A percentile compares a stretch with the other conserved stretches of the same genome.
These are phyloP conservation scores for Myioborus miniatus DNA, from an alignment of 2,797 vertebrate genomes.

Conservation along the genomic window DNA sequence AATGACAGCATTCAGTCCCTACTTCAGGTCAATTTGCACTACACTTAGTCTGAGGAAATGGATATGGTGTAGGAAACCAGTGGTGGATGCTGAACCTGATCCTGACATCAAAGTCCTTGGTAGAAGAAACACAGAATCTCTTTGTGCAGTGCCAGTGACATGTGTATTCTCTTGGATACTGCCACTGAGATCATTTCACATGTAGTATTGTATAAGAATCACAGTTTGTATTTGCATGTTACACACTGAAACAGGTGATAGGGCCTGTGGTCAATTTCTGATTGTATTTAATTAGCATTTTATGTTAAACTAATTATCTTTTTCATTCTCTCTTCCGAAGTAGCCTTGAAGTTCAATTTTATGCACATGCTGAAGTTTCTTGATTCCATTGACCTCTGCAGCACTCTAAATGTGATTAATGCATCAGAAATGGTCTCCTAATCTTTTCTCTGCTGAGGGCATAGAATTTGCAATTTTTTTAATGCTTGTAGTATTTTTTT, in stretches of 20 bases:
- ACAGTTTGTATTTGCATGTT: neutral
- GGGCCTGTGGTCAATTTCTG: neutral
- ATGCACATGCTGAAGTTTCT: neutral
- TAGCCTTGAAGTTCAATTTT: neutral
- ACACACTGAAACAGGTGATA: neutral
- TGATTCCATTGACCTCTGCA: neutral
- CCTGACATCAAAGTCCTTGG: neutral
- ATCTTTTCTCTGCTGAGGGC: neutral
- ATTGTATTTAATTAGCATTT: neutral
- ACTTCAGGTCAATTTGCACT: neutral
- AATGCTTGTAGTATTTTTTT: neutral
- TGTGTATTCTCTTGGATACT: rapidly evolving
- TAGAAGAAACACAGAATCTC: neutral
- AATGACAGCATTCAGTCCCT: neutral
- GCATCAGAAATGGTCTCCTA: neutral
- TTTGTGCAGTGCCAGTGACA: neutral
- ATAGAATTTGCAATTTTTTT: neutral
- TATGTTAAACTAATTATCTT: neutral
- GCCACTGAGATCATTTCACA: neutral
- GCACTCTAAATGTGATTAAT: neutral
- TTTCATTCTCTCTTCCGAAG: neutral
- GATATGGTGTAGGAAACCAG: neutral
- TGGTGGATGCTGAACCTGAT: neutral
- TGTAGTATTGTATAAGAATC: neutral
- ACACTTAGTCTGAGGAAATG: neutral